Evolutionary conservation across 2,888 invertebrate species (phyloP), one percentile per base, ranked within the genome.

Genomic region (Papilio demoleus): DNA sequence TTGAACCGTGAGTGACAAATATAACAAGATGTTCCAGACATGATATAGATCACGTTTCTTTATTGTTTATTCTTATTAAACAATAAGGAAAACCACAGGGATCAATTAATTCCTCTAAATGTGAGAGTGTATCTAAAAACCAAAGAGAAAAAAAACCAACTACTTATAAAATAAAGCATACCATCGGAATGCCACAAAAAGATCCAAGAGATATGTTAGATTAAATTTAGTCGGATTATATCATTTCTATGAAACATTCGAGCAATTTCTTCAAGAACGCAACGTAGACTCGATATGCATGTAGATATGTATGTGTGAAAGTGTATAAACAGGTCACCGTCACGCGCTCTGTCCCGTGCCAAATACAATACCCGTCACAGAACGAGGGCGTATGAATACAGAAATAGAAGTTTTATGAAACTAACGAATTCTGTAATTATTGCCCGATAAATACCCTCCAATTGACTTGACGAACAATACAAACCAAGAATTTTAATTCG

Each of bases 301-400:
- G n/a, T n/a, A n/a, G 22, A 11, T 65, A 60, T 47, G 56, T 50
- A 27, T 59, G 42, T 42, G 53, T 65, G 45, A 60, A 64, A 68
- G 38, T 24, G 9, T 34, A 63, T 14, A 38, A 34, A 42, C 73
- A 73, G 73, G 73, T 74, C 72, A 73, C 76, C 76, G 76, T 84
- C 83, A 83, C 80, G 78, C 82, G 83, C 80, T 74, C 70, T 68
- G 68, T 71, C 69, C 60, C 68, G 70, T 83, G 88, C 88, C 88
- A 88, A 87, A 78, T 80, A 70, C 75, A 76, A 76, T 74, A 79
- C 69, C 80, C 83, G 84, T 81, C 83, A 71, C 68, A 62, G 67
- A 73, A 73, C 75, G 81, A 76, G 76, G 79, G 77, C 75, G 77
- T 67, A 69, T 56, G 68, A 60, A 61, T 72, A 70, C 73, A 74